Percentiles rank a stretch among this genome's conserved stretches.
These are phyloP conservation scores for Callithrix jacchus DNA, from an alignment of 2,113 vertebrate genomes.

Conservation along the genomic window DNA sequence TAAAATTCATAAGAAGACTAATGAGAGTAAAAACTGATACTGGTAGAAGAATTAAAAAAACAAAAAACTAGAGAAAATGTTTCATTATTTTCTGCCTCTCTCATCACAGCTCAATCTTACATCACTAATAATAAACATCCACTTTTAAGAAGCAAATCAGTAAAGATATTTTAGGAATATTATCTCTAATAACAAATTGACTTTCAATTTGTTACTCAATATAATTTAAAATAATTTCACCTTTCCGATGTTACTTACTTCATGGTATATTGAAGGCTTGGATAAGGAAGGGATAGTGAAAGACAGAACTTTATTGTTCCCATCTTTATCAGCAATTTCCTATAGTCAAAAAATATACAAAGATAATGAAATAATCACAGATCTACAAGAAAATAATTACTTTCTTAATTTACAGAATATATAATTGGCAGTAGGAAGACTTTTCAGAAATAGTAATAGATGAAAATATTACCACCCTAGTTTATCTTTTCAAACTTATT, in stretches of 20 bases:
- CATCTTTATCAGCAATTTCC: conserved; percentile 99
- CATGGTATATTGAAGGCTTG: conserved; percentile 98
- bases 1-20: conserved; percentile 34
- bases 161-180: conserved; percentile 57
- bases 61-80: conserved; percentile 1
- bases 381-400: conserved; percentile 10
- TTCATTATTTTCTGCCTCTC: conserved; percentile 6
- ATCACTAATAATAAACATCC: conserved; percentile 5
- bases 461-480: not conserved
- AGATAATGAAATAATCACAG: conserved; percentile 52
- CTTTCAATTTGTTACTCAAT: conserved; percentile 49
- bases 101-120: conserved; percentile 6
- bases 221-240: conserved; percentile 59
- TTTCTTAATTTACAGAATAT: conserved; percentile 48
- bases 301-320: conserved; percentile 96
- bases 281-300: conserved; percentile 98
- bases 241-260: conserved; percentile 87
- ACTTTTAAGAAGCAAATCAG: conserved; percentile 46
- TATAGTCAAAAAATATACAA: conserved; percentile 78
- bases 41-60: not conserved
- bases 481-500: not conserved
- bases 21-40: not conserved
- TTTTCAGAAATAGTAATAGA: conserved; percentile 26
- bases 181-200: conserved; percentile 26
- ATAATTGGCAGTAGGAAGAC: not conserved